phyloP scores from a whole-genome alignment of 2,888 invertebrate species.

The Euplexia lucipara region DNA sequence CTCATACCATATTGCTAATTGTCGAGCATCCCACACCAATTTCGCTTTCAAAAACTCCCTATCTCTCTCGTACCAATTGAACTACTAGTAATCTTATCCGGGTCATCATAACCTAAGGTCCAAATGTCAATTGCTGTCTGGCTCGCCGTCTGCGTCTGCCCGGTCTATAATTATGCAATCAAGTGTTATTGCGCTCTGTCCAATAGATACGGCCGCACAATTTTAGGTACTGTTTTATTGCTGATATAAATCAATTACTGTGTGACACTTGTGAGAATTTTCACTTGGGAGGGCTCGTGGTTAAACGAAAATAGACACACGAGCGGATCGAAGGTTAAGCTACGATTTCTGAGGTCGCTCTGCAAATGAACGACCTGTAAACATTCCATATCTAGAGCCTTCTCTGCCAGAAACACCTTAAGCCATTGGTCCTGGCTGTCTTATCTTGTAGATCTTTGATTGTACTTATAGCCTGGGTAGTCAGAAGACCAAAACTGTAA shows the following conservation, averaged over 20 bases:
- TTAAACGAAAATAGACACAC: no score
- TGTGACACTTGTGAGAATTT: slow-evolving; percentile 51
- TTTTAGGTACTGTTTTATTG: slow-evolving; percentile 41
- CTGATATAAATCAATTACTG: slow-evolving; percentile 39
- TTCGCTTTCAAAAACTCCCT: not conserved
- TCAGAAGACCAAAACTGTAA: no score
- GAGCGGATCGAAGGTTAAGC: no score
- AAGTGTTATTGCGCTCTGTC: slow-evolving; percentile 58
- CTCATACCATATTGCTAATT: slow-evolving; percentile 1
- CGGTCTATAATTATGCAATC: slow-evolving; percentile 66
- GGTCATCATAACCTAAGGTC: slow-evolving; percentile 55
- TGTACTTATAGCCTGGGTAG: no score
- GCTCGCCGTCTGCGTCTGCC: slow-evolving; percentile 49
- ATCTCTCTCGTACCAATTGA: slow-evolving; percentile 25
- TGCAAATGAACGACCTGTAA: no score
- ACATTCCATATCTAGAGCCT: no score
- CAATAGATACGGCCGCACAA: slow-evolving; percentile 55
- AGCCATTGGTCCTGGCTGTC: no score
- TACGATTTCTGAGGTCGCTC: no score
- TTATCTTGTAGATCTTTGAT: no score
- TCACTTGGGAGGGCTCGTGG: no score
- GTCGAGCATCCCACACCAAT: slow-evolving; percentile 32
- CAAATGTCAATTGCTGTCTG: slow-evolving; percentile 64
- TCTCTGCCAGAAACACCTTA: no score
- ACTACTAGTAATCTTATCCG: slow-evolving; percentile 33